Percentiles rank a stretch among this genome's conserved stretches.
phyloP scores from a whole-genome alignment of 1,140 invertebrate genomes.

The Papilio glaucus region DNA sequence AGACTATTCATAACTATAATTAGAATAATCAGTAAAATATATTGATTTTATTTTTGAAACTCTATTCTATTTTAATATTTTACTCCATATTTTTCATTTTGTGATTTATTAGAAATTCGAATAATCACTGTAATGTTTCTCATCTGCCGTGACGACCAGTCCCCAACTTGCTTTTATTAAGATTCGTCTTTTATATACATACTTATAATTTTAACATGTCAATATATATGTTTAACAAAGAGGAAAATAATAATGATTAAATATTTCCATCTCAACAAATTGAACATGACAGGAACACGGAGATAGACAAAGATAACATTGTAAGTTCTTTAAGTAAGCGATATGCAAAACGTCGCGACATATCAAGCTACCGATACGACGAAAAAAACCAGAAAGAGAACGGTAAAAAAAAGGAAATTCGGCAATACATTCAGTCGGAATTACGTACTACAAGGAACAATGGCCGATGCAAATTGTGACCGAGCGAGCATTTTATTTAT shows the following conservation, averaged over 20 bases:
- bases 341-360: constrained; percentile 33
- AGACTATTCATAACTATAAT: too few species aligned
- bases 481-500: constrained; percentile 66
- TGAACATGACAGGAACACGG: constrained; percentile 35
- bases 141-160: too few species aligned
- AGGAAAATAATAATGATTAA: constrained; percentile 15
- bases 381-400: constrained; percentile 56
- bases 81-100: too few species aligned
- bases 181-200: too few species aligned
- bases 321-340: constrained; percentile 7
- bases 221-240: background rate
- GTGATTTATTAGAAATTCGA: too few species aligned
- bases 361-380: constrained; percentile 25
- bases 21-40: too few species aligned
- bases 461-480: constrained; percentile 74
- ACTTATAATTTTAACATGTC: too few species aligned
- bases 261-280: constrained; percentile 21
- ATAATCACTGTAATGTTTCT: too few species aligned
- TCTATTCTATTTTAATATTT: too few species aligned
- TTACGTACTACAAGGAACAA: constrained; percentile 73
- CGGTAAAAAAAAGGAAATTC: constrained; percentile 56
- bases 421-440: constrained; percentile 67
- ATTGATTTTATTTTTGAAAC: too few species aligned
- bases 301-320: constrained; percentile 31
- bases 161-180: too few species aligned